Conservation (phyloP, 2,113 vertebrate genomes). For the Halcyon malimbica region DNA sequence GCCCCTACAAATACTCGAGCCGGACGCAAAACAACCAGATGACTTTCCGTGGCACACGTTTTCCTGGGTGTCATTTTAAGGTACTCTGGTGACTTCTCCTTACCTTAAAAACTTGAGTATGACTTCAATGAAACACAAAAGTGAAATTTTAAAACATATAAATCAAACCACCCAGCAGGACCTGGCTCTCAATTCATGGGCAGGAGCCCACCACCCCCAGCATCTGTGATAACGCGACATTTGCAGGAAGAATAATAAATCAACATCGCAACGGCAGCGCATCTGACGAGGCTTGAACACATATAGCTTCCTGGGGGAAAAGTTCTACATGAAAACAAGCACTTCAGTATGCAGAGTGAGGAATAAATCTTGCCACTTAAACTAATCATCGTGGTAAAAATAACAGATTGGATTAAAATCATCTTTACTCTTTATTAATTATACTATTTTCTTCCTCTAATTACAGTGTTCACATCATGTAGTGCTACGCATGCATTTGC, state of each 20-base stretch:
- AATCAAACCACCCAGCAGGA: not conserved
- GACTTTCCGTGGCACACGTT: not conserved
- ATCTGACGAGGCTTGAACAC: not conserved
- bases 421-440: not conserved
- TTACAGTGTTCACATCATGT: not conserved
- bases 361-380: constrained; percentile 1
- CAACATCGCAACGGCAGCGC: not conserved
- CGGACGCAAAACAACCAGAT: not conserved
- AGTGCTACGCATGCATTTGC: not conserved
- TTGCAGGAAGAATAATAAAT: not conserved
- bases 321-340: not conserved
- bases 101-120: not conserved
- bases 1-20: not conserved
- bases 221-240: not conserved
- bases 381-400: not conserved
- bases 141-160: not conserved
- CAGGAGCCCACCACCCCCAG: not conserved
- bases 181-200: not conserved
- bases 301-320: not conserved
- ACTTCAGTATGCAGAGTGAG: not conserved
- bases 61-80: not conserved
- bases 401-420: not conserved
- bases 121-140: not conserved
- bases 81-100: not conserved
- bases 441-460: not conserved